Percentiles rank a stretch among this genome's conserved stretches.
Conservation (phyloP, 2,113 vertebrate species). For the Chlamydotis undulata region DNA sequence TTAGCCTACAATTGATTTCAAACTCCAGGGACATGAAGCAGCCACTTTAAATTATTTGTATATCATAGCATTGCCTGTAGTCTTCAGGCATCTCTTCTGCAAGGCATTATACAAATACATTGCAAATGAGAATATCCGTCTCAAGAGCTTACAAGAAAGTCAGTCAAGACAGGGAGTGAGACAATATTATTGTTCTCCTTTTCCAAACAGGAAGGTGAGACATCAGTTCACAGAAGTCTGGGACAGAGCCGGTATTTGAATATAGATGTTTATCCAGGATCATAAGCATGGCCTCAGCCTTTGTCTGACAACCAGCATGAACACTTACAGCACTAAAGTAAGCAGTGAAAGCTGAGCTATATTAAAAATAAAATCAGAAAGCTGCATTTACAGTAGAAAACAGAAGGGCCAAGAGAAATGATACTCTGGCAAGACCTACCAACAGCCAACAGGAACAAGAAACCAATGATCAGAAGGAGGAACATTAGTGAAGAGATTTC, state of each 20-base stretch:
- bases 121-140: neutral
- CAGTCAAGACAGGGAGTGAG: neutral
- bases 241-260: neutral
- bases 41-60: neutral
- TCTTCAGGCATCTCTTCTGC: neutral
- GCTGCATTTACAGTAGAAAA: neutral
- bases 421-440: neutral
- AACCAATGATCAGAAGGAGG: neutral
- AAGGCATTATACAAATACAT: neutral
- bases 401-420: neutral
- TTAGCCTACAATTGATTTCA: neutral
- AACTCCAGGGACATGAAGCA: neutral
- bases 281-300: neutral
- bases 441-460: constrained; percentile 13
- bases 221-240: neutral
- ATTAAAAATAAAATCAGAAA: neutral
- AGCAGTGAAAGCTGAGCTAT: neutral
- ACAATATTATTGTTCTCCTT: neutral
- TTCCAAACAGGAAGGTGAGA: neutral
- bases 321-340: neutral
- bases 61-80: neutral
- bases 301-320: neutral
- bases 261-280: neutral
- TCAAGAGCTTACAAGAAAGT: neutral
- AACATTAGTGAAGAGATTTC: constrained; percentile 27